Evolutionary conservation across 2,113 vertebrate genomes (phyloP).

Genomic region (Xenopus borealis): DNA sequence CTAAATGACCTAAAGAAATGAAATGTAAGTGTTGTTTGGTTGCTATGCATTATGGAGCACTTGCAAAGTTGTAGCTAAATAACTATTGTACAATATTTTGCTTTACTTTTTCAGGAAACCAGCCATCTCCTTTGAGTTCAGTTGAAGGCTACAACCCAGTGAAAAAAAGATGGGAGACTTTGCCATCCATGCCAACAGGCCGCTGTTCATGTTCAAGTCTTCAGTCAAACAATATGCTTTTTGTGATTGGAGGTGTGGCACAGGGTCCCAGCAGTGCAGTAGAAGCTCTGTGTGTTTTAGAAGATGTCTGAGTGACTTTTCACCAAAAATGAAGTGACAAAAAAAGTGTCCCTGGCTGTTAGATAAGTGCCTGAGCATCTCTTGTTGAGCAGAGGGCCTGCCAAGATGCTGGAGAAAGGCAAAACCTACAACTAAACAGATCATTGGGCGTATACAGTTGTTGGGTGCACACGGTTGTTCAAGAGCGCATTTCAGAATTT

Average conservation of each 20-base stretch:
- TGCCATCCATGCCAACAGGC: constrained; percentile 82
- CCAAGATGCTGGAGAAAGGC: background rate
- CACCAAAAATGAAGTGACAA: background rate
- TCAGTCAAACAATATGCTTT: constrained; percentile 71
- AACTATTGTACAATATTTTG: too few relatives aligned
- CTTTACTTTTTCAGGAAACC: constrained; percentile 74
- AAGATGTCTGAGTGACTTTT: constrained; percentile 71
- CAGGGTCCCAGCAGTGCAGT: constrained; percentile 90
- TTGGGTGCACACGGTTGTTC: too few relatives aligned
- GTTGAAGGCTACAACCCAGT: constrained; percentile 87
- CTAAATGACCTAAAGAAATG: too few relatives aligned
- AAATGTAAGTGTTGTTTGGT: too few relatives aligned
- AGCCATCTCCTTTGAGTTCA: constrained; percentile 81
- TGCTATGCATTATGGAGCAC: too few relatives aligned
- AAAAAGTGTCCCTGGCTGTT: constrained; percentile 7
- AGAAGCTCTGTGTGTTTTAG: constrained; percentile 84
- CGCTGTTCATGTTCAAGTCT: constrained; percentile 89
- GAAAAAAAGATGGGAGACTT: constrained; percentile 83
- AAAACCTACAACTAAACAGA: background rate
- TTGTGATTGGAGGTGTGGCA: constrained; percentile 87
- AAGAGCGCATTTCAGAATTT: background rate
- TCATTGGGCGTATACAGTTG: background rate
- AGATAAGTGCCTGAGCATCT: constrained; percentile 57
- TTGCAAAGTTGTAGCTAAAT: too few relatives aligned
- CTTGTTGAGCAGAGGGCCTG: background rate